Percentiles rank a stretch among this genome's conserved stretches.
phyloP scores from a whole-genome alignment of 2,113 vertebrate species.

The Tragelaphus scriptus region DNA sequence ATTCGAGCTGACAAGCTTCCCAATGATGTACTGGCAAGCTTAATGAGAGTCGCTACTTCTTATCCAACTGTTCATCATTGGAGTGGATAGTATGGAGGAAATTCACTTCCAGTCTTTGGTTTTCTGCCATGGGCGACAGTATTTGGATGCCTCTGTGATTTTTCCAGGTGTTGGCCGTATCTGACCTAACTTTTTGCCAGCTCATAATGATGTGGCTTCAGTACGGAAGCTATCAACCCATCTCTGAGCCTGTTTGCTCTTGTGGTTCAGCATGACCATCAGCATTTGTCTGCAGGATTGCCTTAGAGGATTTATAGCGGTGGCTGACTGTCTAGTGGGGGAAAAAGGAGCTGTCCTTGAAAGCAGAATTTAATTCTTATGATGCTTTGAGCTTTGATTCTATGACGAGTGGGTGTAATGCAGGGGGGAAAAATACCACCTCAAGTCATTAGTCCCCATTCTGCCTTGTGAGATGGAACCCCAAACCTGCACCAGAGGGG shows the following conservation, averaged over 20 bases:
- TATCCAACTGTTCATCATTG: constrained; percentile 46
- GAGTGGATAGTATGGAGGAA: not conserved
- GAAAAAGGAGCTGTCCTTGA: not conserved
- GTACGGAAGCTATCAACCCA: not conserved
- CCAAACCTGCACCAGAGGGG: not conserved
- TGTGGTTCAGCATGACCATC: not conserved
- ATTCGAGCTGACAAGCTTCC: not conserved
- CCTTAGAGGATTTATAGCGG: not conserved
- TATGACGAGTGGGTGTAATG: not conserved
- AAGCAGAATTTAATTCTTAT: constrained; percentile 16
- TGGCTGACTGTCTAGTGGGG: not conserved
- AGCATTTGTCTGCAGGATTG: not conserved
- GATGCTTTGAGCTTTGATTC: constrained; percentile 32
- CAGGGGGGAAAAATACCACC: not conserved
- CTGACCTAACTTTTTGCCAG: constrained; percentile 57
- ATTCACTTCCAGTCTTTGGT: constrained; percentile 30
- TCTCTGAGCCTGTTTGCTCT: not conserved
- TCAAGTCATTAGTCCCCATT: not conserved
- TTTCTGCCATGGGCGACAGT: constrained; percentile 3
- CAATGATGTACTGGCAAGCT: not conserved
- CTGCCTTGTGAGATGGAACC: not conserved
- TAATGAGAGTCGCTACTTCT: constrained; percentile 37
- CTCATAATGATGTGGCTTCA: constrained; percentile 38
- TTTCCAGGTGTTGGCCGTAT: constrained; percentile 67
- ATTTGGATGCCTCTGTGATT: constrained; percentile 60